Base-by-base conservation (phyloP, 2,113 vertebrate genomes). In the Tupaia chinensis region DNA sequence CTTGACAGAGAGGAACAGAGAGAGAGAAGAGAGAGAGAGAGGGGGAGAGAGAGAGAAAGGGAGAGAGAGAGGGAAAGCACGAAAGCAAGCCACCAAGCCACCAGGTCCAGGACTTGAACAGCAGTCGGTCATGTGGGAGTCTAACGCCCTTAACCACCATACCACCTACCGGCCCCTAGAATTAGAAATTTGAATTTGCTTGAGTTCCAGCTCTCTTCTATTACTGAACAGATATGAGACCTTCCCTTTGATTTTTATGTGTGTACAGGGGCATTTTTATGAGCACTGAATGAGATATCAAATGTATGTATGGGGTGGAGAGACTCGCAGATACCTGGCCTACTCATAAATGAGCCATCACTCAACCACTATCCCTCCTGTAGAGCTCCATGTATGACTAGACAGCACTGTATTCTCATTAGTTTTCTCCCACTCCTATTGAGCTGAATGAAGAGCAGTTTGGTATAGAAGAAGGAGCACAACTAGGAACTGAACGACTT, bases 221-320 rank as follows among this genome's bases (percentile, higher is more conserved):
- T 60, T 56, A 53, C n/a, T 56, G 80, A 80, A 63, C 11, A 76
- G n/a, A 83, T 60, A 56, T 60, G 61, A 96, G 66, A 70, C 23
- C 29, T 60, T 93, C 13, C 53, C 74, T 93, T 96, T 92, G 23
- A 13, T 95, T 96, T 94, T 90, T 81, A 95, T 8, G 76, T 22
- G 15, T 87, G 22, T 32, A 87, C 90, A 84, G 77, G 81, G 27
- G 13, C 58, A 58, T n/a, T 78, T 74, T 83, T 74, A 5, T 76
- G 72, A 95, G 27, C 34, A 89, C 54, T 78, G 87, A 87, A n/a
- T 91, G 25, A 69, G 22, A 78, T 58, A 76, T 12, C n/a, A 16
- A 72, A 78, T 65, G 16, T n/a, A 25, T 65, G 61, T 92, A 4
- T 70, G 20, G 5, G 23, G 3, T 63, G 14, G 3, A 7, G 65